Base-by-base conservation (phyloP, 2,113 vertebrate genomes). In the Muscicapa adusta region DNA sequence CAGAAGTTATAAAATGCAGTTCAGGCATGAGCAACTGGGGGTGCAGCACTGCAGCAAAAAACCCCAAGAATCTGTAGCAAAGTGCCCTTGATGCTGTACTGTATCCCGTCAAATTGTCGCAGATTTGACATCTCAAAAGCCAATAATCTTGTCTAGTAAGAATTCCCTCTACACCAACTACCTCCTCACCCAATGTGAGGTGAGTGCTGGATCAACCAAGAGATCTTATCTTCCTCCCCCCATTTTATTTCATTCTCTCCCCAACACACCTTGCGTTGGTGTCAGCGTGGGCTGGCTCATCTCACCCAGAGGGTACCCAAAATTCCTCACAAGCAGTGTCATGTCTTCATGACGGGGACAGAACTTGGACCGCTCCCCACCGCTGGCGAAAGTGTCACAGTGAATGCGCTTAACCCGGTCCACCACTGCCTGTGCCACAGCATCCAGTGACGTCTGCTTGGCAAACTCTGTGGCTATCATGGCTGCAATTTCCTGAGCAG, bases 401-500 rank as follows among this genome's bases (percentile, higher is more conserved):
- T 99, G 99, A 85, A 99, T 98, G 51, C 99, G 98, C 60, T 98
- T 99, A 24, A 99, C 98, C 3, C 99, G 97, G 94, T 99, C 99
- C 93, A 99, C 99, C 93, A 99, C 99, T 1, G 99, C 99, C 97
- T 99, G 99, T 33, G 99, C 98, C 86, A 98, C 99, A 0, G 98
- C 98, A 61, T 99, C 99, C 96, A 99, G 97, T 2, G 97, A 99
- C 1, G 93, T 98, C 98, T 99, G 99, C 97, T 98, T 99, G 89
- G 98, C 99, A 94, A 99, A 98, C 96, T 99, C 99, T 0, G 99
- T 99, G 65, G 99, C 99, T 79, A 99, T 99, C 98, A 99, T 99
- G 62, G 99, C 99, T 42, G 99, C 99, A 3, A 99, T 98, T 91
- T 99, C 99, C 99, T 99, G 80, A n/a, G 60, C 57, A 29, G 2